Base-by-base conservation (phyloP, 2,113 vertebrate genomes). In the Orientallactaga bullata region DNA sequence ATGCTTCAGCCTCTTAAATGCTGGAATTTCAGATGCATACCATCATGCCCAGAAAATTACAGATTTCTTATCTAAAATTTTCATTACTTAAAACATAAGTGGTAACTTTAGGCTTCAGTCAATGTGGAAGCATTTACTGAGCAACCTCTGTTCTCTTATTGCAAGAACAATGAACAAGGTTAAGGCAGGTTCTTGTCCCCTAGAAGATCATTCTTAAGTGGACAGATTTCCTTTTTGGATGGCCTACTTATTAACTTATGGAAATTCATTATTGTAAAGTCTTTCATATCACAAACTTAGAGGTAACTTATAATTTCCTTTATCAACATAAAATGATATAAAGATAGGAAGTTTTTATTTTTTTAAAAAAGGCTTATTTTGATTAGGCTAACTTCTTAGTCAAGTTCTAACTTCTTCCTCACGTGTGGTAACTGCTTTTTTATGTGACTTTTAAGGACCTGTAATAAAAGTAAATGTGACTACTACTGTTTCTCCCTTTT, bases 61-160 rank as follows among this genome's bases (percentile, higher is more conserved):
- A 68, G 39, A 68, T 35, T 93, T 93, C 37, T 81, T 73, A 63
- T n/a, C 5, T 79, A 83, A 95, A 91, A 24, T n/a, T 72, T 93
- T 85, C n/a, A n/a, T 76, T 89, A 58, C 16, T 72, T 80, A 92
- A 42, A 7, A 8, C 21, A 55, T 69, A 47, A 1, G 39, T 73
- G 61, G 71, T 94, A 84, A 74, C 26, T 2, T 88, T 82, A 73
- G 37, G 74, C 65, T 88, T 89, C 69, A 65, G 68, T 86, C 28
- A 76, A 32, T 88, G 39, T 74, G 30, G 72, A 84, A 82, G 60
- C 72, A 76, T 60, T 95, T 93, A 35, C 58, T 61, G 12, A 95
- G 26, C 5, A 85, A 13, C 8, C 82, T 90, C 21, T 89, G 24
- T 55, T 90, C 37, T 86, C 66, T 16, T 88, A 10, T 37, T 92